Base-by-base conservation (phyloP, 2,797 vertebrate species). In the Distichodus sexfasciatus region DNA sequence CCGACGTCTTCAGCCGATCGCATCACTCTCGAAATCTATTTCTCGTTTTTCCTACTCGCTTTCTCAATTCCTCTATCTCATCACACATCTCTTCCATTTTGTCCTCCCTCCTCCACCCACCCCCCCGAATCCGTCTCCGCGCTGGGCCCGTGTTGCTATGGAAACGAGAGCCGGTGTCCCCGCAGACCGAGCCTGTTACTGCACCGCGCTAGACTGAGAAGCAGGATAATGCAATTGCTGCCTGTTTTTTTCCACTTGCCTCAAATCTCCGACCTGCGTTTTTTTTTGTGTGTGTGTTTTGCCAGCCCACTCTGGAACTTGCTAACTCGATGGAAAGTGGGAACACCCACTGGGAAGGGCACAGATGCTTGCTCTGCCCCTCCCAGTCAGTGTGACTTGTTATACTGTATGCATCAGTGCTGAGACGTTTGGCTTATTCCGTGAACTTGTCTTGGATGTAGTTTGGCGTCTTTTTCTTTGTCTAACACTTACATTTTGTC, bases 131-230 rank as follows among this genome's bases (percentile, higher is more conserved):
- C 80, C 78, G 68, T 83, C 83, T 86, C 31, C 31, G 44, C 12
- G 76, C 84, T 82, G 87, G 81, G 82, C 83, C 84, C 77, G 85
- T 59, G 90, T 92, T 91, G 85, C 90, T 88, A 91, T 92, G 88
- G 90, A 87, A 91, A 92, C 90, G 84, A 76, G 85, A 89, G 85
- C 81, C 81, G 82, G 82, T 88, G 83, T 89, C 85, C 71, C 67
- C 10, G 10, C 66, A 46, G 67, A 66, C 47, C 43, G 9, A 66
- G 67, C 66, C 67, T 65, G 62, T 60, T 75, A 60, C 67, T 44
- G 62, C 58, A 43, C 53, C 28, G 64, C 19, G 36, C 26, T 15
- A 40, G 61, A 60, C 61, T 26, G 73, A 66, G 67, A 69, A 66
- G 73, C 60, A 75, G 66, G 54, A 69, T 66, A 66, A 75, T 66